These are phyloP conservation scores for Dendrolimus pini DNA, from an alignment of 2,888 invertebrate genomes.

Conservation along the genomic window DNA sequence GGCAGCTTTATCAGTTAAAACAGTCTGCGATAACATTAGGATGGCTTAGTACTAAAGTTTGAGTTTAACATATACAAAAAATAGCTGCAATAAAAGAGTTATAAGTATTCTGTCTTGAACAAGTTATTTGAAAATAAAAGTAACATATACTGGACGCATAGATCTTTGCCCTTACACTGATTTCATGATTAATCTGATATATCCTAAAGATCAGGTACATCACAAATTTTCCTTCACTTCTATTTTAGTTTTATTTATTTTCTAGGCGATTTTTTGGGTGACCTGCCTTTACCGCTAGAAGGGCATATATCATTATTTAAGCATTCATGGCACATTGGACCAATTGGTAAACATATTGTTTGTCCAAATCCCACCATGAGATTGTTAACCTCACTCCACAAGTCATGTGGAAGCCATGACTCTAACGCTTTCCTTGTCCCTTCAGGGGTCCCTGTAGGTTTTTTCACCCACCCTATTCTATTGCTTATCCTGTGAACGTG, in stretches of 20 bases:
- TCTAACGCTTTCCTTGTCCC: slow-evolving; percentile 90
- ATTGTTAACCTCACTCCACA: slow-evolving; percentile 93
- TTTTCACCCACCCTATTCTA: slow-evolving; percentile 90
- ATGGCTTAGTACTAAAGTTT: no score
- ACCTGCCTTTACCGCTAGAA: slow-evolving; percentile 58
- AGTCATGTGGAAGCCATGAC: slow-evolving; percentile 89
- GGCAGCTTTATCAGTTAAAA: no score
- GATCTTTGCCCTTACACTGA: not conserved
- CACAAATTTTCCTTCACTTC: not conserved
- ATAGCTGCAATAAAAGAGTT: no score
- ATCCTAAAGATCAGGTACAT: not conserved
- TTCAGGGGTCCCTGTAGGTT: slow-evolving; percentile 88
- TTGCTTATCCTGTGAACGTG: slow-evolving; percentile 98
- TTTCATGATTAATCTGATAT: not conserved
- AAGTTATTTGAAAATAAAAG: no score
- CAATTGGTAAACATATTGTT: slow-evolving; percentile 89
- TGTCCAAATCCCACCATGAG: slow-evolving; percentile 98
- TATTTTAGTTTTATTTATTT: slow-evolving; percentile 10
- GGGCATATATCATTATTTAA: slow-evolving; percentile 91
- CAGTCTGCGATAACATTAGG: no score
- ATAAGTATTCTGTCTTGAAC: no score
- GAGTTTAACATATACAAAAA: no score
- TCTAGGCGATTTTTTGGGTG: slow-evolving; percentile 50
- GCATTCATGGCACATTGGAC: slow-evolving; percentile 90
- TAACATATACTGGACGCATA: no score